Base-by-base conservation (phyloP, 2,888 invertebrate species). In the Oconnorella tubifera region DNA sequence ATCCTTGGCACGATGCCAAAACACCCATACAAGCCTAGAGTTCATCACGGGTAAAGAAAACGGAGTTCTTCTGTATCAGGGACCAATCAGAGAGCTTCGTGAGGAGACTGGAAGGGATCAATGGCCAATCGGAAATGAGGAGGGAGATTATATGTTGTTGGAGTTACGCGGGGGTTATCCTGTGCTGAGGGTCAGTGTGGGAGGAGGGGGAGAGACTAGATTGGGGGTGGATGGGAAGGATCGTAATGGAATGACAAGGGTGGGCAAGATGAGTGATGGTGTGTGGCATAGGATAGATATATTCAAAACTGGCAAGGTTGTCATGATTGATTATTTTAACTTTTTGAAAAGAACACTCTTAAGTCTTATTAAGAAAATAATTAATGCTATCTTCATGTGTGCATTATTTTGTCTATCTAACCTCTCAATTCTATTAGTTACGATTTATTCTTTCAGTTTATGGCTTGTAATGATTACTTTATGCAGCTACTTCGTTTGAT, bases 251-350 rank as follows among this genome's bases (percentile, higher is more conserved):
- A 67, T 69, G 1, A 69, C 70, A 28, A 70, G 66, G 29, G 68
- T 77, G 62, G 70, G 72, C 58, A 72, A 70, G 25, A 84, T 96
- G 68, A 92, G 94, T 78, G 98, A 99, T 79, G 98, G 97, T 2
- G 91, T 93, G 81, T 99, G 99, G 98, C 99, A 99, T 83, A 87
- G 93, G 65, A 85, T 99, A 65, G 97, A 97, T 79, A 88, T 99
- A 72, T 93, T 94, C 80, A 68, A 77, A 19, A 72, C 70, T 32
- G 78, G 76, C 69, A 77, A 75, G 76, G 80, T 79, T n/a, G n/a
- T n/a, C n/a, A n/a, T n/a, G n/a, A n/a, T n/a, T n/a, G n/a, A n/a
- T n/a, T n/a, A n/a, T n/a, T n/a, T n/a, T n/a, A n/a, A n/a, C n/a
- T n/a, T n/a, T n/a, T n/a, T n/a, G n/a, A n/a, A n/a, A n/a, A n/a